Evolutionary conservation across 2,888 invertebrate genomes (phyloP), one percentile per base, ranked within the genome.

Genomic region (Omphaloscelis lunosa): DNA sequence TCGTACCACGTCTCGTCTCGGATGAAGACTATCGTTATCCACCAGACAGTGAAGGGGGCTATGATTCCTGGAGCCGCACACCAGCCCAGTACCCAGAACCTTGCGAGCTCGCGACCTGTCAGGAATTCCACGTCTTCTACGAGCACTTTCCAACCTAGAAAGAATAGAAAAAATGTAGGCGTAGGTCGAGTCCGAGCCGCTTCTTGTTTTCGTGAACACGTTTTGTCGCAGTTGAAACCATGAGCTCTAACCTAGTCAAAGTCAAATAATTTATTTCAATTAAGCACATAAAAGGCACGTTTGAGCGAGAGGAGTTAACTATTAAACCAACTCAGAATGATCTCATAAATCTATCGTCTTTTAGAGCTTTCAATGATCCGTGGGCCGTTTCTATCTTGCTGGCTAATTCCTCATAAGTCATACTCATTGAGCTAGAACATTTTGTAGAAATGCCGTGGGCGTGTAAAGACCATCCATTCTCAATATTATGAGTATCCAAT

Each of bases 111-210:
- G 2, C 82, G 82, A 1, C 93, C 93, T 0, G 91, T 94, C 29
- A 96, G 78, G 81, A 96, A 96, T 72, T 94, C 95, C 3, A 96
- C 90, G 77, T 96, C 96, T 88, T 94, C 93, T 1, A 92, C 88
- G 23, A 96, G 85, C 3, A 89, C 85, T 84, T 92, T 94, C 93
- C 94, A 94, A 72, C 96, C 96, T 96, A 84, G 11, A 85, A 86
- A 76, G 20, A 7, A 45, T 0, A 23, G 15, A 23, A 17, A n/a
- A 34, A n/a, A 45, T 2, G 17, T 7, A 53, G 1, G 34, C 1
- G 34, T 34, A 11, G 51, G 29, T 67, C 2, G 12, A 23, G 15
- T 12, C 8, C 7, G 3, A 12, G 11, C 11, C 12, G 2, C 29
- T 29, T 34, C 3, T 34, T 11, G 34, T 67, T 67, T 51, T 67